Percentiles rank a stretch among this genome's conserved stretches.
Conservation (phyloP, 2,797 vertebrate species). For the Xiphophorus birchmanni region DNA sequence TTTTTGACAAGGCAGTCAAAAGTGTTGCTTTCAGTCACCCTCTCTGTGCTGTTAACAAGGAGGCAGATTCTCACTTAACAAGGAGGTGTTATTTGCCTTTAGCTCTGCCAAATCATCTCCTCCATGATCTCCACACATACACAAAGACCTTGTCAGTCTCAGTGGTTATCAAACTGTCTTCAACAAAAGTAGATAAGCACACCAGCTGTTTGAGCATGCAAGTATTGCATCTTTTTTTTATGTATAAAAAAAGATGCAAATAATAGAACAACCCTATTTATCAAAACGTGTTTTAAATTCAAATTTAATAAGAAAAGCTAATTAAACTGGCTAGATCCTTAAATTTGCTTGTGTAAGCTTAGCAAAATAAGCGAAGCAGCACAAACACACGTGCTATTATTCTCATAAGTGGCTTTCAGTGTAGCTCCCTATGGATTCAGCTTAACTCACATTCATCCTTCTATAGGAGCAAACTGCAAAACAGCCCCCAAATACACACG, state of each 20-base stretch:
- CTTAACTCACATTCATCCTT: slow-evolving; percentile 11
- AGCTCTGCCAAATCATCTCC: slow-evolving; percentile 19
- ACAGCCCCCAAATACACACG: slow-evolving; percentile 14
- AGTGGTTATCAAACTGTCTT: slow-evolving; percentile 18
- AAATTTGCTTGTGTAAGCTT: slow-evolving; percentile 7
- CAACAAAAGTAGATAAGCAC: slow-evolving; percentile 9
- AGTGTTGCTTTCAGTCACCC: slow-evolving; percentile 36
- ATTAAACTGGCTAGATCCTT: slow-evolving; percentile 1
- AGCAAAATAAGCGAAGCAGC: slow-evolving; percentile 11
- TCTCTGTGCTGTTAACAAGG: slow-evolving; percentile 41
- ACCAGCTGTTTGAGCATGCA: slow-evolving; percentile 2
- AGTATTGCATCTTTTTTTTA: slow-evolving; percentile 19
- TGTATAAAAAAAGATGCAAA: background rate
- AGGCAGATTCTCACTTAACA: slow-evolving; percentile 43
- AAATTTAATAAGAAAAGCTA: slow-evolving; percentile 7
- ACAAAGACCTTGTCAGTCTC: slow-evolving; percentile 24
- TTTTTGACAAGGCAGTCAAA: slow-evolving; percentile 48
- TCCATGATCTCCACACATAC: slow-evolving; percentile 24
- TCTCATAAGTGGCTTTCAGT: slow-evolving; percentile 43
- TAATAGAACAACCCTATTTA: slow-evolving; percentile 1
- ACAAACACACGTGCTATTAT: slow-evolving; percentile 9
- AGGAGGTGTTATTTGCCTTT: slow-evolving; percentile 30
- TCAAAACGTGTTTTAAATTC: background rate
- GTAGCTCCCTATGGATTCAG: slow-evolving; percentile 30
- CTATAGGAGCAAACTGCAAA: slow-evolving; percentile 20